These are phyloP conservation scores for Cosmia trapezina DNA, from an alignment of 2,888 invertebrate species.

Conservation along the genomic window DNA sequence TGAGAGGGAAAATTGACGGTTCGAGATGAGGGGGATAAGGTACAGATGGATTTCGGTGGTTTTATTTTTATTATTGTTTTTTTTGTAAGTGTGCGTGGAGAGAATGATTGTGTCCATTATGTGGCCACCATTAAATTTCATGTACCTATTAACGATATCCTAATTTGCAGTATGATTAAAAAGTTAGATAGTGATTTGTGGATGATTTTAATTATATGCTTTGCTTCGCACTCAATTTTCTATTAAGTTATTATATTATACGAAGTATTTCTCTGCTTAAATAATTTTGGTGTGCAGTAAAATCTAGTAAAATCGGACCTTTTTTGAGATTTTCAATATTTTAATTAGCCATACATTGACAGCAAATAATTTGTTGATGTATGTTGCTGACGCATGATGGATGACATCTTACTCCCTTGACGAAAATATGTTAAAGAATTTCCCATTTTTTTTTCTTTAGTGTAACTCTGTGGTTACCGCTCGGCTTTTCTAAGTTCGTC, in stretches of 20 bases:
- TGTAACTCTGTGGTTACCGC: neutral
- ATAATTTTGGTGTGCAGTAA: neutral
- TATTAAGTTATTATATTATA: neutral
- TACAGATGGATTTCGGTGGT: slow-evolving; percentile 46
- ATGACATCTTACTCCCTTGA: slow-evolving; percentile 2
- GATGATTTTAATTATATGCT: slow-evolving; percentile 1
- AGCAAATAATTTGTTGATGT: slow-evolving; percentile 4
- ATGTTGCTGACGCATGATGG: neutral
- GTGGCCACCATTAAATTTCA: neutral
- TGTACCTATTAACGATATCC: neutral
- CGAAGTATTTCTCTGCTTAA: neutral
- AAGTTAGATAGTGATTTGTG: neutral
- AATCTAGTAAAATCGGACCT: neutral
- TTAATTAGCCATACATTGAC: neutral
- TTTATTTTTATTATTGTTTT: slow-evolving; percentile 32
- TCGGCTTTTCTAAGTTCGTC: slow-evolving; percentile 60
- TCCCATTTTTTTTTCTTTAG: neutral
- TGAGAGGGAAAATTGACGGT: slow-evolving; percentile 61
- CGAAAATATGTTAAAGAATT: neutral
- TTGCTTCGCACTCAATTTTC: neutral
- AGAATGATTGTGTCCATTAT: neutral
- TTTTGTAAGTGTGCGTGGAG: neutral
- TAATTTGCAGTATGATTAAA: neutral
- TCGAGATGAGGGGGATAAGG: slow-evolving; percentile 53
- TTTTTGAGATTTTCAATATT: neutral